These are phyloP conservation scores for Dasypus novemcinctus DNA, from an alignment of 2,113 vertebrate genomes.

Conservation along the genomic window DNA sequence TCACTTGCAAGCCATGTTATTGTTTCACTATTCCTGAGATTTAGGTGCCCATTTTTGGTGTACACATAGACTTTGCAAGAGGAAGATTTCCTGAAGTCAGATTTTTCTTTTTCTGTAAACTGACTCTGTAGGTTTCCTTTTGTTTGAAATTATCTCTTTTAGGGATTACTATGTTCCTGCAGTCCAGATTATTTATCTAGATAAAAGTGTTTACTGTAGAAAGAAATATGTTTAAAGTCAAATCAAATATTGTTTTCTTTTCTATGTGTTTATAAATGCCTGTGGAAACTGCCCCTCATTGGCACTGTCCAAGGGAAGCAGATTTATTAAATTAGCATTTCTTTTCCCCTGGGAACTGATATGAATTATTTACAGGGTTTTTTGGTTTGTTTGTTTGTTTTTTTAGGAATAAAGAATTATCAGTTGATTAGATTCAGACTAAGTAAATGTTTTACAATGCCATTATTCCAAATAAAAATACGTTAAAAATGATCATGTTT, in stretches of 20 bases:
- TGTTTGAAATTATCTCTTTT: slow-evolving; percentile 32
- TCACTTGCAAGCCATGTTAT: background rate
- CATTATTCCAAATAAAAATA: slow-evolving; percentile 40
- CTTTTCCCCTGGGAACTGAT: background rate
- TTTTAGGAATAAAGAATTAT: background rate
- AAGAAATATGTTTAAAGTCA: slow-evolving; percentile 51
- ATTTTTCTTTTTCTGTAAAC: slow-evolving; percentile 9
- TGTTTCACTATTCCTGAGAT: background rate
- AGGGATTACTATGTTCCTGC: slow-evolving; percentile 3
- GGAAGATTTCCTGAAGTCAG: slow-evolving; percentile 43
- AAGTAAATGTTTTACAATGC: background rate
- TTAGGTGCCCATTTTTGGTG: slow-evolving; percentile 35
- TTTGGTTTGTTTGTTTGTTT: background rate
- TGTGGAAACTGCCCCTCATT: slow-evolving; percentile 28
- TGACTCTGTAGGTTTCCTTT: background rate
- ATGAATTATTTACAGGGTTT: background rate
- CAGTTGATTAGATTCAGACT: background rate
- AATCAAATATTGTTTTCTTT: slow-evolving; percentile 60
- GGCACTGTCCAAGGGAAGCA: slow-evolving; percentile 13
- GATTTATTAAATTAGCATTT: slow-evolving; percentile 2
- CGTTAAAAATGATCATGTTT: background rate
- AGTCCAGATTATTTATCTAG: slow-evolving; percentile 65
- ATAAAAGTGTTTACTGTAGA: slow-evolving; percentile 55
- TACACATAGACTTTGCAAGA: slow-evolving; percentile 11
- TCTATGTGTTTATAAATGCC: slow-evolving; percentile 46